These are phyloP conservation scores for Digitonthophagus gazella DNA, from an alignment of 2,888 invertebrate genomes.

Conservation along the genomic window DNA sequence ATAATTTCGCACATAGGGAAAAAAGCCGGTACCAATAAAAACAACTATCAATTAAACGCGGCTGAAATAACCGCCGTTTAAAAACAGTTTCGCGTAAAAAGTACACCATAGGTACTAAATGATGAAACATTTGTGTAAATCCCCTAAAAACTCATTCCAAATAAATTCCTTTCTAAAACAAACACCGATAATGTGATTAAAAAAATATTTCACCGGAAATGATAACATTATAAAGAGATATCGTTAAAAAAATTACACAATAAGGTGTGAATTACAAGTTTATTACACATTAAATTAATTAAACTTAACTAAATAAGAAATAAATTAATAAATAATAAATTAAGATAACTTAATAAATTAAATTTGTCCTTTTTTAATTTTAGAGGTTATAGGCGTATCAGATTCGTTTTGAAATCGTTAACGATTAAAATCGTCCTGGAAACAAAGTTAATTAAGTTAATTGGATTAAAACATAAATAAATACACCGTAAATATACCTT, in stretches of 20 bases:
- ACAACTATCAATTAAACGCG: neutral
- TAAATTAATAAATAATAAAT: neutral
- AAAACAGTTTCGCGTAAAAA: neutral
- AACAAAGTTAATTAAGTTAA: neutral
- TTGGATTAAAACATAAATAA: neutral
- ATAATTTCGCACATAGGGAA: neutral
- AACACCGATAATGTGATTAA: too few relatives aligned
- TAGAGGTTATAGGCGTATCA: neutral
- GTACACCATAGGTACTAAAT: neutral
- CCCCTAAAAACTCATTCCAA: neutral
- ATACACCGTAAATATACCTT: neutral
- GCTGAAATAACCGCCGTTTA: neutral
- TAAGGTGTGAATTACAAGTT: neutral
- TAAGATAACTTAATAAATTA: neutral
- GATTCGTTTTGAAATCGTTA: neutral
- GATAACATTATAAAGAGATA: neutral
- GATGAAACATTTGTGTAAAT: neutral
- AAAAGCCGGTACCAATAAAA: conserved; percentile 4
- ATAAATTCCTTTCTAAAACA: too few relatives aligned
- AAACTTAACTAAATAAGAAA: neutral
- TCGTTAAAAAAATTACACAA: neutral
- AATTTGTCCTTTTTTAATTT: neutral
- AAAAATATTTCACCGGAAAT: neutral
- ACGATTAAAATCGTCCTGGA: neutral
- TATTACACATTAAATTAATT: neutral